Percentiles rank a stretch among this genome's conserved stretches.
phyloP scores from a whole-genome alignment of 2,888 invertebrate species.

The Agrochola circellaris region DNA sequence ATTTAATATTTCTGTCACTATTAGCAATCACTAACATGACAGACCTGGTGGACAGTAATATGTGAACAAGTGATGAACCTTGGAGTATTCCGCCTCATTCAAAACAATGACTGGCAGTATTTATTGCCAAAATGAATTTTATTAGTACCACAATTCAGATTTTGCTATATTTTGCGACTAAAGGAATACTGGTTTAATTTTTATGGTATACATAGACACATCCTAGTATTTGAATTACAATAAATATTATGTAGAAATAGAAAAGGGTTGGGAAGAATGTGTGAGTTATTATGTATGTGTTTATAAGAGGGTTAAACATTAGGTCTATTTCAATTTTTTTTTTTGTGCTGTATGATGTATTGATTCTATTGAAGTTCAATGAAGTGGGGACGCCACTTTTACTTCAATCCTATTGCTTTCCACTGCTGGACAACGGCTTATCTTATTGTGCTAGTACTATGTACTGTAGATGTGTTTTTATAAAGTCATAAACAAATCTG shows the following conservation, averaged over 20 bases:
- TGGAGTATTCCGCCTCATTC: background rate
- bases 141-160: no score
- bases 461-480: background rate
- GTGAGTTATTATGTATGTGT: no score
- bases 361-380: background rate
- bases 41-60: no score
- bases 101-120: slow-evolving; percentile 5
- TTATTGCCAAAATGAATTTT: background rate
- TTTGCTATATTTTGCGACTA: no score
- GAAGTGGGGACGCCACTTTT: background rate
- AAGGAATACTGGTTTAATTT: no score
- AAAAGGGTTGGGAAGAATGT: no score
- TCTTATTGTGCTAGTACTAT: background rate
- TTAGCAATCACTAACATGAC: background rate
- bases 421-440: background rate
- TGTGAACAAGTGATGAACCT: background rate
- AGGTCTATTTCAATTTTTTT: background rate
- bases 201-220: no score
- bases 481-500: background rate
- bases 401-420: background rate
- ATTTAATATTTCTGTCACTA: background rate
- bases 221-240: no score
- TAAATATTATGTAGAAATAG: background rate
- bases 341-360: background rate
- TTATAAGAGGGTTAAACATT: background rate